A percentile compares a stretch with the other conserved stretches of the same genome.
Conservation (phyloP, 2,888 invertebrate genomes). For the Galerucella pusilla region DNA sequence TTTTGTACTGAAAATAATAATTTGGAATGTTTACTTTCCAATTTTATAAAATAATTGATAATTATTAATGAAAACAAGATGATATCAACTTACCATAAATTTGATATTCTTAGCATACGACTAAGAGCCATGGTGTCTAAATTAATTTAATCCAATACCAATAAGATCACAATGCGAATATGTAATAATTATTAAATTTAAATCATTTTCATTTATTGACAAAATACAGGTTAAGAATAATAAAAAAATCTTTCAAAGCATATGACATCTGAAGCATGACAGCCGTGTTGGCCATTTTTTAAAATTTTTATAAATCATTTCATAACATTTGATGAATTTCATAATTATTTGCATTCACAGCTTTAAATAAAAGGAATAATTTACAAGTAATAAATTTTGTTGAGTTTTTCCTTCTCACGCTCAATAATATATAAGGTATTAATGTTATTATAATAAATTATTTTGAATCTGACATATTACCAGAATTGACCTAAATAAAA, state of each 20-base stretch:
- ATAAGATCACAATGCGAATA: conserved; percentile 1
- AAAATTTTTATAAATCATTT: neutral
- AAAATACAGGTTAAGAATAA: neutral
- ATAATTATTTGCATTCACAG: neutral
- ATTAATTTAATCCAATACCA: conserved; percentile 2
- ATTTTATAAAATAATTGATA: conserved; percentile 15
- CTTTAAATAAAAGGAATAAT: neutral
- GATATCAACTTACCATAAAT: conserved; percentile 51
- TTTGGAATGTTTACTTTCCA: neutral
- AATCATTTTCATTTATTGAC: neutral
- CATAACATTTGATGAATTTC: neutral
- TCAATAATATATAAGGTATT: too few species aligned
- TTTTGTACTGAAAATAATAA: conserved; percentile 38
- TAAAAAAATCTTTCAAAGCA: neutral
- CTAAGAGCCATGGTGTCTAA: conserved; percentile 55
- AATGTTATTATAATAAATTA: neutral
- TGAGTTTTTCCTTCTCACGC: neutral
- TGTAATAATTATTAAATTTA: neutral
- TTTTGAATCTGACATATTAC: neutral
- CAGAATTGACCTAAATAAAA: conserved; percentile 1
- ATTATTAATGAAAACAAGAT: neutral
- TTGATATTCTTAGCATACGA: conserved; percentile 54
- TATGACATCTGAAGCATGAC: neutral
- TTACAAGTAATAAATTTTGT: neutral
- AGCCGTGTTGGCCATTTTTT: neutral